These are phyloP conservation scores for Uria lomvia DNA, from an alignment of 2,113 vertebrate genomes.

Conservation along the genomic window DNA sequence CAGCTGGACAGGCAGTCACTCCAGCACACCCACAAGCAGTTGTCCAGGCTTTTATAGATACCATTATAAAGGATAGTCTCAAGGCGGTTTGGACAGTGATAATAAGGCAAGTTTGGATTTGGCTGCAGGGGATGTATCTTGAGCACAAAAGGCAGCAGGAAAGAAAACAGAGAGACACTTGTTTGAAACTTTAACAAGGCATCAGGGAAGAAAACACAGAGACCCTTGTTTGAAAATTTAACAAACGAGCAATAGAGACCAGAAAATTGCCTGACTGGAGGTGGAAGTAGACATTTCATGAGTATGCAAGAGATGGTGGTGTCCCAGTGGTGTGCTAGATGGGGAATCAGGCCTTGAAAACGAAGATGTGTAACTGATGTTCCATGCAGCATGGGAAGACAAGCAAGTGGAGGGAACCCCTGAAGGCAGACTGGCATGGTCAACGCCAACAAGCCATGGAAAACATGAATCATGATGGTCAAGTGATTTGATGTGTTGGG, in stretches of 20 bases:
- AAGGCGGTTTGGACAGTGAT: background rate
- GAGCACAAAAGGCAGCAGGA: constrained; percentile 5
- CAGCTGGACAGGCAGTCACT: background rate
- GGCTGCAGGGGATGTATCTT: constrained; percentile 31
- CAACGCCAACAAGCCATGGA: background rate
- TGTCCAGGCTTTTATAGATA: background rate
- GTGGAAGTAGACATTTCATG: background rate
- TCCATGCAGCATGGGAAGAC: background rate
- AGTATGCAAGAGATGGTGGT: background rate
- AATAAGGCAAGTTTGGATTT: constrained; percentile 30
- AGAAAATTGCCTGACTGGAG: background rate
- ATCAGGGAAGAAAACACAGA: constrained; percentile 22
- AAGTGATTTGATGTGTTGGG: background rate
- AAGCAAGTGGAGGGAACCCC: background rate
- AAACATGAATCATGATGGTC: background rate
- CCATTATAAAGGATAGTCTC: background rate
- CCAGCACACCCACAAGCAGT: constrained; percentile 4
- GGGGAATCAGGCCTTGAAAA: background rate
- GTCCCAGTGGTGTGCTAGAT: background rate
- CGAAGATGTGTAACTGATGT: background rate
- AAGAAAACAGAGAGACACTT: constrained; percentile 35
- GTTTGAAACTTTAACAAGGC: constrained; percentile 16
- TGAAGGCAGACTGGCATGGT: background rate
- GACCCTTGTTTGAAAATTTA: constrained; percentile 1
- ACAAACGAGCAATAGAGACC: background rate